A percentile compares a stretch with the other conserved stretches of the same genome.
These are phyloP conservation scores for Mastomys coucha DNA, from an alignment of 2,113 vertebrate genomes.

Conservation along the genomic window DNA sequence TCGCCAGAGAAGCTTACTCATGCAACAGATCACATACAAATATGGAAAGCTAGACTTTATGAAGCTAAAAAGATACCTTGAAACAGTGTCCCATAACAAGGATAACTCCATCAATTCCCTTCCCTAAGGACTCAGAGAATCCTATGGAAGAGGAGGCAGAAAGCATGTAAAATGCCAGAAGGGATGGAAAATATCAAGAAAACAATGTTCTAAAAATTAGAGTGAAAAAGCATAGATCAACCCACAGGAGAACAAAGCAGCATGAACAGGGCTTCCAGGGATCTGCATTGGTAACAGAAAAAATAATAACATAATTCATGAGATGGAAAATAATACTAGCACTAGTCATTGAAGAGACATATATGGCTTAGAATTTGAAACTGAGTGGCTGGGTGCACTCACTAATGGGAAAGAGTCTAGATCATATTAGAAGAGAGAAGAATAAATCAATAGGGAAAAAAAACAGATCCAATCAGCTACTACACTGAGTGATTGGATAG, in stretches of 20 bases:
- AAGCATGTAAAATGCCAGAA: not conserved
- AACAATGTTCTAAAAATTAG: not conserved
- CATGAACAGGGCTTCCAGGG: not conserved
- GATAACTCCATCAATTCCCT: not conserved
- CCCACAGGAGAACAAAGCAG: not conserved
- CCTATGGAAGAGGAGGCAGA: not conserved
- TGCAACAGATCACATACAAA: not conserved
- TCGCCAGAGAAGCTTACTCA: not conserved
- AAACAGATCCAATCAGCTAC: not conserved
- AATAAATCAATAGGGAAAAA: not conserved
- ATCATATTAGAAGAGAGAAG: not conserved
- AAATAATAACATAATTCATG: not conserved
- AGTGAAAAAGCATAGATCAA: not conserved
- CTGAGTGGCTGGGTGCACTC: not conserved
- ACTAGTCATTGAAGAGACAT: not conserved
- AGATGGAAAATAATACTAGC: not conserved
- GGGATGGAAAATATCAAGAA: not conserved
- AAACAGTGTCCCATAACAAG: not conserved
- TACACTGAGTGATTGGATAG: not conserved
- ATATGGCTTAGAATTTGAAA: not conserved
- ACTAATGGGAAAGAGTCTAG: not conserved
- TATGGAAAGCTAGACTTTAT: not conserved
- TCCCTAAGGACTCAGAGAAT: too few species aligned
- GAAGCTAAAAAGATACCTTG: not conserved
- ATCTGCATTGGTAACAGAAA: not conserved